These are phyloP conservation scores for Napeogenes sylphis DNA, from an alignment of 2,888 invertebrate genomes.

Conservation along the genomic window DNA sequence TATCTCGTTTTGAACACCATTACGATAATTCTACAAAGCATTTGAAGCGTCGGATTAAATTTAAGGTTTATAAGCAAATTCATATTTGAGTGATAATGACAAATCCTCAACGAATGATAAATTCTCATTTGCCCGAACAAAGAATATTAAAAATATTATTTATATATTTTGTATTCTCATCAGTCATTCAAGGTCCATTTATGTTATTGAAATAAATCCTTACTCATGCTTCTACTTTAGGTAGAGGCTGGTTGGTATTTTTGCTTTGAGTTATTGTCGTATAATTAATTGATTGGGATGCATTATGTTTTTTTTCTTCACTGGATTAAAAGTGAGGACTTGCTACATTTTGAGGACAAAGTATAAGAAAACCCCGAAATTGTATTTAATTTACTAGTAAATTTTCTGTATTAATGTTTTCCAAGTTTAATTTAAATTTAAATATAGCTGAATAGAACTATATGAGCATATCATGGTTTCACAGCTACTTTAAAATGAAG, in stretches of 20 bases:
- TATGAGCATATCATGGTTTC: conserved; percentile 84
- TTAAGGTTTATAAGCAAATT: conserved; percentile 68
- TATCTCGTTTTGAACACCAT: too few relatives aligned
- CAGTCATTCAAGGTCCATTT: not conserved
- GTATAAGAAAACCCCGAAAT: too few relatives aligned
- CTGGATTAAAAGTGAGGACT: conserved; percentile 43
- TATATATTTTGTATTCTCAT: not conserved
- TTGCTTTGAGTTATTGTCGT: conserved; percentile 73
- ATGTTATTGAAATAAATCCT: conserved; percentile 18
- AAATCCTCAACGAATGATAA: conserved; percentile 76
- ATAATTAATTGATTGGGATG: conserved; percentile 76
- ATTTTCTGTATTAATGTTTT: conserved; percentile 33
- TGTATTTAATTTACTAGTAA: too few relatives aligned
- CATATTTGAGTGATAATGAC: conserved; percentile 76
- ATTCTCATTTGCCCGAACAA: conserved; percentile 82
- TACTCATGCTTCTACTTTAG: conserved; percentile 76
- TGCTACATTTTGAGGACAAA: conserved; percentile 58
- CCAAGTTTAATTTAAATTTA: conserved; percentile 72
- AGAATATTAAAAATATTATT: conserved; percentile 50
- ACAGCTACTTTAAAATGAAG: conserved; percentile 79
- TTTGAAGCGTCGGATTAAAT: too few relatives aligned
- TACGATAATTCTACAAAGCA: too few relatives aligned
- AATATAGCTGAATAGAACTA: conserved; percentile 86
- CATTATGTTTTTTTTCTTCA: conserved; percentile 45
- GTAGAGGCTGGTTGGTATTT: conserved; percentile 81